phyloP scores from a whole-genome alignment of 1,140 invertebrate species.

The Triops cancriformis region DNA sequence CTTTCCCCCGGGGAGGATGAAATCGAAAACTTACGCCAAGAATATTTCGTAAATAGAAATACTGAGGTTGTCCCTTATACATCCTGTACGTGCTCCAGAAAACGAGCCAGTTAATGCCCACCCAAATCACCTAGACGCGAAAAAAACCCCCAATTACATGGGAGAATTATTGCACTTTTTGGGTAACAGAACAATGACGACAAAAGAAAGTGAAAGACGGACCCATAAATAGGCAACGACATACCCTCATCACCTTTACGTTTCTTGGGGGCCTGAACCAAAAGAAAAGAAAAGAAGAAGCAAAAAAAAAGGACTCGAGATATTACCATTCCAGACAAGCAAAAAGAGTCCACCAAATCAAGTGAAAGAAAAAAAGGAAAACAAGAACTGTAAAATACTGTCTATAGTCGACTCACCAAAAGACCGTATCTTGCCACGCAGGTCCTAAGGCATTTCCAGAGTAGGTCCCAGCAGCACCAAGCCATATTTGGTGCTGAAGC shows the following conservation, averaged over 20 bases:
- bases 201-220: background rate
- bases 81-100: constrained; percentile 26
- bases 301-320: background rate
- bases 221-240: constrained; percentile 3
- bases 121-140: constrained; percentile 19
- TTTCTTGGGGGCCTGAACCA: background rate
- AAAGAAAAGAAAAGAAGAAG: background rate
- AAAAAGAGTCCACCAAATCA: background rate
- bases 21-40: constrained; percentile 20
- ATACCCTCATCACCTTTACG: background rate
- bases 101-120: constrained; percentile 20
- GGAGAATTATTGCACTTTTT: background rate
- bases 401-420: constrained; percentile 13
- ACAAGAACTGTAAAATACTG: background rate
- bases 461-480: background rate
- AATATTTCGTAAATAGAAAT: constrained; percentile 23
- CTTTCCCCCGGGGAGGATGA: background rate
- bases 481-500: constrained; percentile 8
- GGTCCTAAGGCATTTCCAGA: constrained; percentile 8
- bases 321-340: background rate
- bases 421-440: constrained; percentile 12
- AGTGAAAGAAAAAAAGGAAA: background rate
- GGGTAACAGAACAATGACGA: background rate
- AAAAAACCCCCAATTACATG: background rate
- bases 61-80: constrained; percentile 26